Percentiles rank a stretch among this genome's conserved stretches.
Conservation (phyloP, 23 tunicate genomes). For the Pegea sp. region DNA sequence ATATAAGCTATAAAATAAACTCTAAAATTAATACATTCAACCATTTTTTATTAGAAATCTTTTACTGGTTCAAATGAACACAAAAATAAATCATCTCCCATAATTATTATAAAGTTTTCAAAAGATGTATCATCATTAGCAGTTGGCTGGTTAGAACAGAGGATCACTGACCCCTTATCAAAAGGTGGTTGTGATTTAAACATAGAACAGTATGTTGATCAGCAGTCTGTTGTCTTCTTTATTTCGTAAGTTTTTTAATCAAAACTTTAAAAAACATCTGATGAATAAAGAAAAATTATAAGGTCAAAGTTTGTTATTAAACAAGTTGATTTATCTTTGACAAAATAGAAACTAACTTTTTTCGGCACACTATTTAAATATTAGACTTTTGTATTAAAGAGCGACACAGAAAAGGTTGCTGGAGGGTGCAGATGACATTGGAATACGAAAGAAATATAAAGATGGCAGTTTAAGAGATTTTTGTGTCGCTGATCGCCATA, state of each 20-base stretch:
- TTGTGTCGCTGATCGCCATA: slow-evolving; percentile 12
- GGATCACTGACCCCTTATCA: neutral
- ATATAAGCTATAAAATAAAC: too few relatives aligned
- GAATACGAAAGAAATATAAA: slow-evolving; percentile 22
- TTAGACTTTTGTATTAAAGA: slow-evolving; percentile 3
- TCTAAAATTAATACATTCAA: too few relatives aligned
- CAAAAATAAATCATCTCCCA: too few relatives aligned
- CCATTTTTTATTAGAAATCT: too few relatives aligned
- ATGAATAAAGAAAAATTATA: too few relatives aligned
- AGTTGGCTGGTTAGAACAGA: neutral
- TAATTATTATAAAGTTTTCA: neutral
- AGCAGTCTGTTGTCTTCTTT: neutral
- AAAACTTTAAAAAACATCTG: too few relatives aligned
- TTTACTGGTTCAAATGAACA: too few relatives aligned
- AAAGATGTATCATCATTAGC: neutral
- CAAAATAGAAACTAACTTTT: neutral
- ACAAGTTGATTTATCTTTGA: too few relatives aligned
- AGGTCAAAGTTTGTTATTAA: too few relatives aligned
- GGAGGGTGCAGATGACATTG: slow-evolving; percentile 33
- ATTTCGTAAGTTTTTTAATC: slow-evolving; percentile 1
- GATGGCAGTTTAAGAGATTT: slow-evolving; percentile 46
- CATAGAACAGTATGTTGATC: neutral
- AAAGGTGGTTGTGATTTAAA: neutral
- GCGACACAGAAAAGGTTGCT: slow-evolving; percentile 18
- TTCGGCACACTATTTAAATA: neutral